A percentile compares a stretch with the other conserved stretches of the same genome.
Evolutionary conservation across 2,888 invertebrate genomes (phyloP).

Genomic region (Terebella lapidaria): DNA sequence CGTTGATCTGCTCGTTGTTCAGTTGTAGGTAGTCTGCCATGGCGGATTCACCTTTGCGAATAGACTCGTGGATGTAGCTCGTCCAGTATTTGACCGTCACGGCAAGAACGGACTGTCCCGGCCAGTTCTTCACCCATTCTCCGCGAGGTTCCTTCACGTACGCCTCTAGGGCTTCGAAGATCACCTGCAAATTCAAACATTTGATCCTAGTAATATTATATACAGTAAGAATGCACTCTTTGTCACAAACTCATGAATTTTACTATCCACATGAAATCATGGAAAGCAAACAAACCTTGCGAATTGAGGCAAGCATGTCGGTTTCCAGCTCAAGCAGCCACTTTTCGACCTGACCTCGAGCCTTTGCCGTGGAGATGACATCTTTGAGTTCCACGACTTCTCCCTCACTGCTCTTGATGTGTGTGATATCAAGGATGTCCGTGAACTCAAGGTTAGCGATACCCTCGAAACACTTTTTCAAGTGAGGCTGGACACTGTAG

Average conservation of each 20-base stretch:
- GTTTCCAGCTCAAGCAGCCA: constrained; percentile 85
- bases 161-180: constrained; percentile 67
- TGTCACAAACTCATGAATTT: neutral
- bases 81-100: constrained; percentile 36
- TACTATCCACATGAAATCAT: too few relatives aligned
- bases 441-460: constrained; percentile 54
- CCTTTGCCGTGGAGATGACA: constrained; percentile 56
- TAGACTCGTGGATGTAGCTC: constrained; percentile 46
- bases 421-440: constrained; percentile 54
- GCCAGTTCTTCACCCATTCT: constrained; percentile 55
- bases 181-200: constrained; percentile 41
- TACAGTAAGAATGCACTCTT: neutral
- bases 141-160: constrained; percentile 60
- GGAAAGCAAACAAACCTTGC: constrained; percentile 58
- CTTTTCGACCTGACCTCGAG: constrained; percentile 92
- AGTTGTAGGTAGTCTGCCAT: constrained; percentile 65
- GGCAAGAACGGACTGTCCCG: constrained; percentile 56
- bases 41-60: constrained; percentile 35
- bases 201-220: too few relatives aligned
- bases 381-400: constrained; percentile 52
- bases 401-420: constrained; percentile 55
- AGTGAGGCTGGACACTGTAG: constrained; percentile 54
- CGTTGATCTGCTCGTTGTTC: constrained; percentile 72
- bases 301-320: constrained; percentile 84
- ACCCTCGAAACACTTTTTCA: constrained; percentile 56